phyloP scores from a whole-genome alignment of 2,113 vertebrate species.

The Plectropomus leopardus region DNA sequence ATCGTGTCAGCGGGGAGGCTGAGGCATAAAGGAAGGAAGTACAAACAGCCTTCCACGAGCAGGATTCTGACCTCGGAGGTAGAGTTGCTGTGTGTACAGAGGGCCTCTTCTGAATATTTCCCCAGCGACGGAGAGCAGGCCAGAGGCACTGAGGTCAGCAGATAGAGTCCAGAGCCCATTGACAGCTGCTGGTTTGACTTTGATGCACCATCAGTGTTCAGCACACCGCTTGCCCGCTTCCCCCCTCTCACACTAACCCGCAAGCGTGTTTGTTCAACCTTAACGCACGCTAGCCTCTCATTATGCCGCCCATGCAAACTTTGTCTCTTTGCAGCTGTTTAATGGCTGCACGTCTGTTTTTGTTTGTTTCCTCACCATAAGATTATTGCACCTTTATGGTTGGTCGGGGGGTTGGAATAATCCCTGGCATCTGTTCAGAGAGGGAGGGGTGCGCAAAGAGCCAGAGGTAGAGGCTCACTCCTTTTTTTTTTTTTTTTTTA shows the following conservation, averaged over 20 bases:
- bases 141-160: conserved; percentile 75
- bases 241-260: conserved; percentile 58
- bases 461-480: conserved; percentile 67
- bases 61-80: conserved; percentile 59
- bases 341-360: conserved; percentile 85
- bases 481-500: conserved; percentile 51
- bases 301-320: conserved; percentile 83
- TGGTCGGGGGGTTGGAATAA: conserved; percentile 85
- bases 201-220: conserved; percentile 81
- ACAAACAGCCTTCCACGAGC: conserved; percentile 58
- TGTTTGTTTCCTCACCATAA: conserved; percentile 86
- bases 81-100: conserved; percentile 57
- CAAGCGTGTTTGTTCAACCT: conserved; percentile 80
- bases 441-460: conserved; percentile 65
- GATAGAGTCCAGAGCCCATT: conserved; percentile 76
- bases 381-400: conserved; percentile 90
- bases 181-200: conserved; percentile 82
- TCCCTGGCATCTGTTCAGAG: conserved; percentile 86
- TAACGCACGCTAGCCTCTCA: conserved; percentile 76
- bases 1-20: conserved; percentile 52
- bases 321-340: conserved; percentile 87
- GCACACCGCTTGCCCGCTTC: conserved; percentile 46
- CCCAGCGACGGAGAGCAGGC: conserved; percentile 62
- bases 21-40: conserved; percentile 45
- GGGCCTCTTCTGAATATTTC: conserved; percentile 72